A percentile compares a stretch with the other conserved stretches of the same genome.
Evolutionary conservation across 2,113 vertebrate species (phyloP).

Genomic region (Coreoperca whiteheadi): DNA sequence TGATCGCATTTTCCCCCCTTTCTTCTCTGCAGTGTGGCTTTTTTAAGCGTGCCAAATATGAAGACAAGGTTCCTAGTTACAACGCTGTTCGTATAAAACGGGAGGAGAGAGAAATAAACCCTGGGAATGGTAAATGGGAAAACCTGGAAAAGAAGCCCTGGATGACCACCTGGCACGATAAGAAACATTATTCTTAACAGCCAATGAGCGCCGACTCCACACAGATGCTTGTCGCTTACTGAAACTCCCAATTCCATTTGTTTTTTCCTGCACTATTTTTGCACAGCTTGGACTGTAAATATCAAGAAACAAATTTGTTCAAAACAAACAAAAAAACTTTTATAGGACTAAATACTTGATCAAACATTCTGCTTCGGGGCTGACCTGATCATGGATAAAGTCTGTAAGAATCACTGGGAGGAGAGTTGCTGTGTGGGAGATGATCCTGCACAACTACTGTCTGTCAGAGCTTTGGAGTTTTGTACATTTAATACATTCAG

Average conservation of each 20-base stretch:
- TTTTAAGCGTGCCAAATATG: slow-evolving; percentile 94
- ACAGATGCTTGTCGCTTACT: slow-evolving; percentile 9
- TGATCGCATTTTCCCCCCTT: slow-evolving; percentile 16
- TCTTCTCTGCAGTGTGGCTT: slow-evolving; percentile 89
- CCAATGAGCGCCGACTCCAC: slow-evolving; percentile 25
- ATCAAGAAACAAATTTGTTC: not conserved
- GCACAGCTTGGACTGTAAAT: slow-evolving; percentile 60
- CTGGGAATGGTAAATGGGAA: slow-evolving; percentile 81
- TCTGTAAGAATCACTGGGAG: slow-evolving; percentile 56
- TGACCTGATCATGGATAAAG: slow-evolving; percentile 25
- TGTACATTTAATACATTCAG: slow-evolving; percentile 47
- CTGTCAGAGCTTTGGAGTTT: slow-evolving; percentile 39
- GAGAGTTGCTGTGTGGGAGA: slow-evolving; percentile 29
- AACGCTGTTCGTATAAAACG: slow-evolving; percentile 93
- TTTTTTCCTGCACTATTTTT: slow-evolving; percentile 49
- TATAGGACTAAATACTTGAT: slow-evolving; percentile 12
- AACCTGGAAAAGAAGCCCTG: slow-evolving; percentile 91
- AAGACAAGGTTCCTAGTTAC: slow-evolving; percentile 93
- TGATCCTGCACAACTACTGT: slow-evolving; percentile 34
- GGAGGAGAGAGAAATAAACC: slow-evolving; percentile 86
- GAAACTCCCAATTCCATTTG: slow-evolving; percentile 28
- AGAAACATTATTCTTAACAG: slow-evolving; percentile 91
- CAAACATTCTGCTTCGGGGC: slow-evolving; percentile 16
- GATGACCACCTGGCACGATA: slow-evolving; percentile 94
- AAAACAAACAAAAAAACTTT: not conserved